Base-by-base conservation (phyloP, 2,797 vertebrate genomes). In the Thaleichthys pacificus region DNA sequence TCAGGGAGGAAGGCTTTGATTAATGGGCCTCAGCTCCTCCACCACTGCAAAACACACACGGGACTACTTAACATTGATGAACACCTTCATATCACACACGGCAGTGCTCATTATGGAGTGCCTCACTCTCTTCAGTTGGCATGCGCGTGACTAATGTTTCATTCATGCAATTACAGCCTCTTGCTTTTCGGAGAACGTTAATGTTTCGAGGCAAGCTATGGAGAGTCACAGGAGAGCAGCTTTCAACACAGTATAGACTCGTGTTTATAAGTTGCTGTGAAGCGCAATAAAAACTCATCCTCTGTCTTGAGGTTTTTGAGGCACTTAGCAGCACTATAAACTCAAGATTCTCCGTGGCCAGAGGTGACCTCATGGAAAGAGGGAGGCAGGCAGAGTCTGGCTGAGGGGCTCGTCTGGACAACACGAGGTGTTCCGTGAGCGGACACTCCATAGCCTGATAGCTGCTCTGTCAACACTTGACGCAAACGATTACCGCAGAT, bases 361-460 rank as follows among this genome's bases (percentile, higher is more conserved):
- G 28, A 74, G 72, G 80, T 78, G 71, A 89, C 58, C 84, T 89
- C 84, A 83, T 84, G 75, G 81, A 83, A 91, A 84, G 63, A 79
- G 63, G 62, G 63, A 79, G 64, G 62, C 1, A 73, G 56, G 19
- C 35, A 76, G 71, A 79, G 80, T 77, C 76, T 76, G 56, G 75
- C 77, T 38, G 38, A 79, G 9, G 71, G 26, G 66, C 73, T 61
- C 11, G 35, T 72, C 81, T 67, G 60, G 68, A 84, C 86, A 68
- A 81, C 80, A 79, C 47, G 85, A 80, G 82, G 58, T 60, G 21
- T 69, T 75, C 70, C 83, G 84, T 28, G 68, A 35, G 75, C 54
- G 28, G n/a, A 78, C 26, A 14, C 81, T 47, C 68, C 66, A 66
- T 66, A 72, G 63, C 69, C 73, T 76, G 24, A 42, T 56, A 71